These are phyloP conservation scores for Tetragonula carbonaria DNA, from an alignment of 2,888 invertebrate genomes.

Conservation along the genomic window DNA sequence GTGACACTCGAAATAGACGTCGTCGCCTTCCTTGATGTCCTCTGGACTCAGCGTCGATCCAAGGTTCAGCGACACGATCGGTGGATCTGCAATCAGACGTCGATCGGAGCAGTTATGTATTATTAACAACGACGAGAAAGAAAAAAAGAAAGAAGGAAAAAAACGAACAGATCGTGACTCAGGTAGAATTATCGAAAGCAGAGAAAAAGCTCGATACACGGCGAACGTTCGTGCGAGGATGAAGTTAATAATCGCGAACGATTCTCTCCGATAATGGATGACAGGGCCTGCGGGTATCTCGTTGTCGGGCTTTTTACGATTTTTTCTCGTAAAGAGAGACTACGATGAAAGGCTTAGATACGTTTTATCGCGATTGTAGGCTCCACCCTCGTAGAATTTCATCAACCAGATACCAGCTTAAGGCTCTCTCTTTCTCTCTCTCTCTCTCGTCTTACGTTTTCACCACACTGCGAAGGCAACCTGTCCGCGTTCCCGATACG, in stretches of 20 bases:
- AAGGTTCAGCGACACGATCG: constrained; percentile 91
- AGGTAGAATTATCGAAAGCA: background rate
- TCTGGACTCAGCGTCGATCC: constrained; percentile 94
- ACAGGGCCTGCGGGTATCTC: background rate
- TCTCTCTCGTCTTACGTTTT: constrained; percentile 36
- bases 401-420: constrained; percentile 72
- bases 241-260: background rate
- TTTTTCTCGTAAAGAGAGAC: constrained; percentile 50
- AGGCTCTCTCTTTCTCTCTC: constrained; percentile 55
- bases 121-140: background rate
- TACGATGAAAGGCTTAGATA: constrained; percentile 58
- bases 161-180: background rate
- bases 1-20: constrained; percentile 97
- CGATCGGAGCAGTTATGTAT: background rate
- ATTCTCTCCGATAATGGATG: constrained; percentile 4
- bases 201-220: background rate
- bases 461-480: constrained; percentile 1
- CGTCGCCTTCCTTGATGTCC: constrained; percentile 96
- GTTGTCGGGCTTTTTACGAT: constrained; percentile 40
- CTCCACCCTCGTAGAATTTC: constrained; percentile 73
- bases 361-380: constrained; percentile 60
- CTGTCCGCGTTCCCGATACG: constrained; percentile 13
- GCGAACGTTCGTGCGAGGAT: background rate
- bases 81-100: constrained; percentile 88
- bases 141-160: too few relatives aligned